These are phyloP conservation scores for Actinia tenebrosa DNA, from an alignment of 64 coral and sea anemone genomes.

Conservation along the genomic window DNA sequence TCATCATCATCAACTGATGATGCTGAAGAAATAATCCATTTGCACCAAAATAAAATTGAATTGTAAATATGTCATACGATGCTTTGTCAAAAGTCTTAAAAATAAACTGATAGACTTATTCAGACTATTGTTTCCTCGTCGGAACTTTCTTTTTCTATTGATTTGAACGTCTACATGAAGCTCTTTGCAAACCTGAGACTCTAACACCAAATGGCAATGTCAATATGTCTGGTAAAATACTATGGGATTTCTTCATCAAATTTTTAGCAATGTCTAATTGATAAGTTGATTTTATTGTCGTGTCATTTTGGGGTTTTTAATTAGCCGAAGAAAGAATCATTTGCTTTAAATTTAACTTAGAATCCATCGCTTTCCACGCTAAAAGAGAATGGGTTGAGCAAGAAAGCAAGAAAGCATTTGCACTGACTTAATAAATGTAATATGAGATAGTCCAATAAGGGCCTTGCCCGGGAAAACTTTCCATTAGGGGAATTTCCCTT, in stretches of 20 bases:
- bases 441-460: background rate
- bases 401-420: background rate
- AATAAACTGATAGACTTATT: too few relatives aligned
- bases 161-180: background rate
- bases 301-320: background rate
- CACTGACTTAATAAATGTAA: background rate
- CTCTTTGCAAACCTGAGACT: background rate
- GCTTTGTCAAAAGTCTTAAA: too few relatives aligned
- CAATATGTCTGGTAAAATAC: background rate
- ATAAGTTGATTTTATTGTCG: background rate
- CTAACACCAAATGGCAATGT: background rate
- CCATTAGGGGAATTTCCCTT: slow-evolving; percentile 6
- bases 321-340: background rate
- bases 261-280: background rate
- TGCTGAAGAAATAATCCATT: too few relatives aligned
- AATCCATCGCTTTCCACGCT: background rate
- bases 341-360: background rate
- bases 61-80: too few relatives aligned
- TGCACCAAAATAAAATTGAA: too few relatives aligned
- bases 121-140: too few relatives aligned
- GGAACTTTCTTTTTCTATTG: background rate
- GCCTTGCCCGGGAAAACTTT: background rate
- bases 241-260: background rate
- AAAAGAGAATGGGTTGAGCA: background rate
- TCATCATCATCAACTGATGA: too few relatives aligned